Base-by-base conservation (phyloP, 2,797 vertebrate genomes). In the Protonibea diacanthus region DNA sequence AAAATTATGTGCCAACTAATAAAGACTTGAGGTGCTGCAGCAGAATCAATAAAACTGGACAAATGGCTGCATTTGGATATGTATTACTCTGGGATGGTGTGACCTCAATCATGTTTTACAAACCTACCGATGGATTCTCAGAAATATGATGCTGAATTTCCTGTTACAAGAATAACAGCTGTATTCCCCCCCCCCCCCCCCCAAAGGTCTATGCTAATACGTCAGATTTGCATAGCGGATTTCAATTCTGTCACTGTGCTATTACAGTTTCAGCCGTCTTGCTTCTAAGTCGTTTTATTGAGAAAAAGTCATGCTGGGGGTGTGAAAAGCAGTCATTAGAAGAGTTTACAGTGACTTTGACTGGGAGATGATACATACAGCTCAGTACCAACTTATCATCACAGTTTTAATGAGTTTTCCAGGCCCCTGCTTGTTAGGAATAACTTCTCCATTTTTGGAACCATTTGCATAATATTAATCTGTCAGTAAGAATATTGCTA, bases 31-130 rank as follows among this genome's bases (percentile, higher is more conserved):
- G 60, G 55, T 83, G 66, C 85, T 2, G 40, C 77, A 77, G 77
- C 49, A 42, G 60, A 89, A 87, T 91, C 87, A 89, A 89, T 89
- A 88, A 77, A 80, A 76, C 20, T 63, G 81, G 84, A 90, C 67
- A 84, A 86, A 84, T 74, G 71, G 56, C 67, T 81, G 70, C 49
- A 66, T 82, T 81, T 85, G 57, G 73, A 84, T 77, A 80, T 75
- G 71, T 67, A 80, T 86, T 79, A 75, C 59, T 69, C 23, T 52
- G 57, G 62, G 72, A 80, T 49, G 20, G 55, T 49, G 68, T 12
- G 64, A 82, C 74, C 76, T 80, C 66, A 86, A 78, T 85, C 68
- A 78, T 45, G 55, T 63, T 74, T 82, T 66, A 70, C 58, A 83
- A 74, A 73, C 1, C 2, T 49, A 25, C 38, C 25, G 67, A 84